Evolutionary conservation across 2,113 vertebrate genomes (phyloP), one percentile per base, ranked within the genome.

Genomic region (Labrus mixtus): DNA sequence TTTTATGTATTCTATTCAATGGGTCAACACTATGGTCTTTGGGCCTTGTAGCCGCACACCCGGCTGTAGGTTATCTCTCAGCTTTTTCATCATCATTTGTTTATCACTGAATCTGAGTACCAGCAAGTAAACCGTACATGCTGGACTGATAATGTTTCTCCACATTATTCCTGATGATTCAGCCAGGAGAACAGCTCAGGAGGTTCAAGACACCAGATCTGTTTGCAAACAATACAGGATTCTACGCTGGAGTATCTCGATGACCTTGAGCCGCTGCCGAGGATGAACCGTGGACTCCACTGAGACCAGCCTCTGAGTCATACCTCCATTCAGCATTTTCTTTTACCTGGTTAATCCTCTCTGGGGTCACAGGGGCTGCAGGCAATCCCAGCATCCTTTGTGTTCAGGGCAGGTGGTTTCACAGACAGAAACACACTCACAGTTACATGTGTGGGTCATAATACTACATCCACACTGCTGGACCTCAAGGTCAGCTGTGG

Each of bases 321-420:
- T 41, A 51, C 29, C 51, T 36, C 63, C 58, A 51, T 39, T 56
- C 29, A 45, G 22, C 59, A 69, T 67, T 55, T 53, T 69, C 79
- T 60, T 60, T 17, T 25, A 19, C 39, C 48, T 29, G 12, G 23
- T 36, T 73, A 55, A 60, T 50, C 70, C 36, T 71, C 51, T 53
- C 3, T 0, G 25, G 68, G 63, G 64, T 56, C 56, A 51, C 3
- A 3, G 33, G 22, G 1, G 1, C 65, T 17, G 29, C 19, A 71
- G 61, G 56, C 57, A 64, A 43, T 79, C 46, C 53, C 57, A 67
- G 66, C 37, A 58, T 75, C 25, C 71, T 36, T 61, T 75, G 56
- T 68, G 61, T 48, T 36, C 41, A 70, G 65, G 56, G 23, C 60
- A 73, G n/a, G 59, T 10, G 54, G 58, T 51, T 64, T n/a, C 51